These are phyloP conservation scores for Cranoglanis bouderius DNA, from an alignment of 2,113 vertebrate species.

Conservation along the genomic window DNA sequence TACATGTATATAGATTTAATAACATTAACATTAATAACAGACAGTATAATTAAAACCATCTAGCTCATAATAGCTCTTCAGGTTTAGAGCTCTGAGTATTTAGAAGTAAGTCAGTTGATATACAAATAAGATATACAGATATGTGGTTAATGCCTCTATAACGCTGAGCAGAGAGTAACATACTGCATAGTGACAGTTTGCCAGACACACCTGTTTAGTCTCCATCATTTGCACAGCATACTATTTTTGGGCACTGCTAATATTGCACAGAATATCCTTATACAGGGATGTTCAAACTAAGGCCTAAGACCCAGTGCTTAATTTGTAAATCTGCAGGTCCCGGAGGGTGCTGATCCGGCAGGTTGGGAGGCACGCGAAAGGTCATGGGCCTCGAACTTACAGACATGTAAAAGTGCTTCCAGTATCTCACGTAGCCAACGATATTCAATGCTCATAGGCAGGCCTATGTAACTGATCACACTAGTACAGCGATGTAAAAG, in stretches of 20 bases:
- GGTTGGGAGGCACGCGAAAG: no score
- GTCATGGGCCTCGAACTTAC: no score
- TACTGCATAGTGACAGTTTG: background rate
- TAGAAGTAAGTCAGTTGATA: background rate
- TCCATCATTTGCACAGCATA: no score
- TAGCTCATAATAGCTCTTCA: background rate
- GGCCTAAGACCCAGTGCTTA: no score
- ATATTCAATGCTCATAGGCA: no score
- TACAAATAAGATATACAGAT: background rate
- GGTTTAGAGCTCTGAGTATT: background rate
- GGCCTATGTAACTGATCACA: no score
- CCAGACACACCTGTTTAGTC: constrained; percentile 30
- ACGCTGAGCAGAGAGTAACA: background rate
- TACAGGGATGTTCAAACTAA: constrained; percentile 6
- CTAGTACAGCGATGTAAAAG: no score
- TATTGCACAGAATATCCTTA: constrained; percentile 15
- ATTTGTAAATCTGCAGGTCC: no score
- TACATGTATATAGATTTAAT: no score
- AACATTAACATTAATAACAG: background rate
- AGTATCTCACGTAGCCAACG: no score
- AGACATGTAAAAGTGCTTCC: no score
- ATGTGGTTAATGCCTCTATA: background rate
- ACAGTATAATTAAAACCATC: background rate
- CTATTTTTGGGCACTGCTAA: constrained; percentile 15
- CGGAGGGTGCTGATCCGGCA: no score